A percentile compares a stretch with the other conserved stretches of the same genome.
phyloP scores from a whole-genome alignment of 1,140 invertebrate species.

The Hyles vespertilio region DNA sequence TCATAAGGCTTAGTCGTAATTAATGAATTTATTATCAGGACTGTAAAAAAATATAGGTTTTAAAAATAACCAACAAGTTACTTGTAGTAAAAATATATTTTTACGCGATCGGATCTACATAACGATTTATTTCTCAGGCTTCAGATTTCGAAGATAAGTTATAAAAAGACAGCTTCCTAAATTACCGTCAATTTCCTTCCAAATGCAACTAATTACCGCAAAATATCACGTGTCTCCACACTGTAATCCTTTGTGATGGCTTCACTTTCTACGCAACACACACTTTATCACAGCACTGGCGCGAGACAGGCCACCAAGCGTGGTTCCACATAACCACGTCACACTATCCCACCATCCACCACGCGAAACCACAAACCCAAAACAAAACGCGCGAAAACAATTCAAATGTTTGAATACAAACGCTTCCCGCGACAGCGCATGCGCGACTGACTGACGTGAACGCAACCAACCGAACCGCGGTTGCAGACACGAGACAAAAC shows the following conservation, averaged over 20 bases:
- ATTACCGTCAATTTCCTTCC: constrained; percentile 15
- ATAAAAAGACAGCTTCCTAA: too few species aligned
- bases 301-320: constrained; percentile 9
- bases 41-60: too few species aligned
- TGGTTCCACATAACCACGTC: constrained; percentile 13
- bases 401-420: constrained; percentile 36
- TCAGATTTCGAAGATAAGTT: too few species aligned
- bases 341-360: constrained; percentile 3
- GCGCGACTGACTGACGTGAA: constrained; percentile 54
- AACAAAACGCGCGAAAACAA: constrained; percentile 31
- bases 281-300: constrained; percentile 20
- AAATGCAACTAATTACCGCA: constrained; percentile 21
- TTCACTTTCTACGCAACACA: constrained; percentile 46
- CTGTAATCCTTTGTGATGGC: constrained; percentile 56
- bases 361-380: not conserved
- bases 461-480: constrained; percentile 39
- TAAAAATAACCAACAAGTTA: too few species aligned
- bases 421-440: constrained; percentile 41
- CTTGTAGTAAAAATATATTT: too few species aligned
- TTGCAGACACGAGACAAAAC: constrained; percentile 11
- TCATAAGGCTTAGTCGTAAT: too few species aligned
- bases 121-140: too few species aligned
- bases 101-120: too few species aligned
- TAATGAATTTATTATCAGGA: too few species aligned
- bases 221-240: constrained; percentile 40